A percentile compares a stretch with the other conserved stretches of the same genome.
Evolutionary conservation across 2,113 vertebrate genomes (phyloP).

Genomic region (Otocyon megalotis): DNA sequence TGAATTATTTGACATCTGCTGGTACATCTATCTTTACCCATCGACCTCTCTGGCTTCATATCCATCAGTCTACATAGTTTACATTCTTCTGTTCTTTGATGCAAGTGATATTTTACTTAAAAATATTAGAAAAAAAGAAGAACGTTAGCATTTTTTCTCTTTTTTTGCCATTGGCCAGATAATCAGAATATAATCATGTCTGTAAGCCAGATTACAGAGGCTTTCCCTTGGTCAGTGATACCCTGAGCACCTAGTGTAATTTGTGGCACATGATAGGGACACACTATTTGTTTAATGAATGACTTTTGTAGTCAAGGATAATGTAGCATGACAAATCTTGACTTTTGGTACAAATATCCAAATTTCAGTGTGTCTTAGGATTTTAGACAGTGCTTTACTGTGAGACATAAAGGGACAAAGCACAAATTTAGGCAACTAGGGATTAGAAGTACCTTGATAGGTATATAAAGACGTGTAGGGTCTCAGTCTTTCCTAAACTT

Average conservation of each 20-base stretch:
- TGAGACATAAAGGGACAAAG: background rate
- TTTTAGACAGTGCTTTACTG: background rate
- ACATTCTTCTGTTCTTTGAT: background rate
- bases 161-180: background rate
- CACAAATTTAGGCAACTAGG: background rate
- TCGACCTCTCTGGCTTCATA: background rate
- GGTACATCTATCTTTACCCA: background rate
- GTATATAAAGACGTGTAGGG: background rate
- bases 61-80: background rate
- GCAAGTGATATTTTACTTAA: background rate
- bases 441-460: background rate
- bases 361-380: background rate
- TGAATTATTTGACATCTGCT: background rate
- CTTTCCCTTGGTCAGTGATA: background rate
- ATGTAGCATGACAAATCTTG: background rate
- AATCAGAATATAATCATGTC: background rate
- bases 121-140: background rate
- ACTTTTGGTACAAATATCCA: background rate
- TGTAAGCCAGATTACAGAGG: background rate
- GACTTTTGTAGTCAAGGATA: background rate
- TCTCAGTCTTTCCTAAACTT: background rate
- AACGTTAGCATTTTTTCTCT: background rate
- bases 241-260: background rate
- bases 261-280: background rate
- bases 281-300: background rate